Conservation (phyloP, 2,113 vertebrate genomes). For the Hippoglossus stenolepis region DNA sequence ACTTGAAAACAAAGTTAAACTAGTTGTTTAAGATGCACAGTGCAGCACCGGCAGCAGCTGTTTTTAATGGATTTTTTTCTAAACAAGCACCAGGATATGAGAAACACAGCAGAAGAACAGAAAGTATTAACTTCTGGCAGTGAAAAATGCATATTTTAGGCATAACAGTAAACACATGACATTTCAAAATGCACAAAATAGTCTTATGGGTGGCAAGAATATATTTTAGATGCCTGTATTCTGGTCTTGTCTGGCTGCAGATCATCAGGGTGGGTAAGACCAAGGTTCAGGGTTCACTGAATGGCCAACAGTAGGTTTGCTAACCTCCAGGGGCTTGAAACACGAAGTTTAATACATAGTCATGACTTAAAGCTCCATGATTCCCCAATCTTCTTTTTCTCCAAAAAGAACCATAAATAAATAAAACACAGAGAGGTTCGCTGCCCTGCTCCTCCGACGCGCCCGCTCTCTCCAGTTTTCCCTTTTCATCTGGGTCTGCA, state of each 20-base stretch:
- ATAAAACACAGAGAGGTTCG: slow-evolving; percentile 37
- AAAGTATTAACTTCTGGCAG: not conserved
- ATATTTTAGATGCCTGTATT: slow-evolving; percentile 4
- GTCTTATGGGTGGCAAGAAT: slow-evolving; percentile 5
- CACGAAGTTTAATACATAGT: slow-evolving; percentile 28
- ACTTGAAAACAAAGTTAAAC: not conserved
- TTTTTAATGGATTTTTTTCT: not conserved
- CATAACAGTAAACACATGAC: not conserved
- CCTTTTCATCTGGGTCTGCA: slow-evolving; percentile 53
- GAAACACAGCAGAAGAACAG: slow-evolving; percentile 1
- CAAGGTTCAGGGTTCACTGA: slow-evolving; percentile 43
- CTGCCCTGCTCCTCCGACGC: slow-evolving; percentile 34
- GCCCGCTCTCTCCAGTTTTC: slow-evolving; percentile 40
- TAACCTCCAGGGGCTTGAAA: slow-evolving; percentile 21
- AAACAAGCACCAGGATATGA: slow-evolving; percentile 16
- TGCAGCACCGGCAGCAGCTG: not conserved
- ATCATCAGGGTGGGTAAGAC: slow-evolving; percentile 18
- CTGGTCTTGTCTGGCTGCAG: slow-evolving; percentile 13
- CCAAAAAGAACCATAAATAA: slow-evolving; percentile 41
- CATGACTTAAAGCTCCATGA: slow-evolving; percentile 9
- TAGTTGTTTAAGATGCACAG: slow-evolving; percentile 8
- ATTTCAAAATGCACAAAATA: slow-evolving; percentile 7
- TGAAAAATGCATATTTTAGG: slow-evolving; percentile 4
- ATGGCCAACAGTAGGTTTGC: slow-evolving; percentile 37
- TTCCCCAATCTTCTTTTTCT: slow-evolving; percentile 13